Conservation (phyloP, 1,140 invertebrate species). For the Diplogasteroides magnus region DNA sequence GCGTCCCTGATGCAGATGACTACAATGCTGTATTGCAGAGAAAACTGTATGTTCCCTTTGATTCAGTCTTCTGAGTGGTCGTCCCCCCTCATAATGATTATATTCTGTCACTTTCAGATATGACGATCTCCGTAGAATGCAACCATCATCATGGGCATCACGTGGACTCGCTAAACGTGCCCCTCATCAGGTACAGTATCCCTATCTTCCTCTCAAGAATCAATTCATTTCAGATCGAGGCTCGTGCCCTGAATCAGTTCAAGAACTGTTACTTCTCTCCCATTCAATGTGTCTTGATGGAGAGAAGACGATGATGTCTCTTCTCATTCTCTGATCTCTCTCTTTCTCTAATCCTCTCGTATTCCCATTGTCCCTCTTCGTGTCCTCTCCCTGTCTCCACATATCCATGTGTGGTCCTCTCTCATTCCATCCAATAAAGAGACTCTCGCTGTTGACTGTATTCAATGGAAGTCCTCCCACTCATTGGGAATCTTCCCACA, state of each 20-base stretch:
- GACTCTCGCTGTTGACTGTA: no score
- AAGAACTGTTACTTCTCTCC: conserved; percentile 32
- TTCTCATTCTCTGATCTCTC: not conserved
- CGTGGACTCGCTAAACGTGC: not conserved
- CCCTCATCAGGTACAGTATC: not conserved
- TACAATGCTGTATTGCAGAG: not conserved
- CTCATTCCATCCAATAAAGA: not conserved
- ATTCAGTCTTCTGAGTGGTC: no score
- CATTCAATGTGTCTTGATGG: conserved; percentile 29
- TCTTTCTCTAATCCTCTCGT: not conserved
- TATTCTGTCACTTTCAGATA: not conserved
- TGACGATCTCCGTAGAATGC: not conserved
- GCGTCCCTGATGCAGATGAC: not conserved
- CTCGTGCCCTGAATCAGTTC: conserved; percentile 25
- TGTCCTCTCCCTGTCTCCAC: not conserved
- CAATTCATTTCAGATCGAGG: conserved; percentile 13
- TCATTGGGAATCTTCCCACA: not conserved
- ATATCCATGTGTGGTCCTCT: not conserved
- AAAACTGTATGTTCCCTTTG: not conserved
- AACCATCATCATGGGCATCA: not conserved
- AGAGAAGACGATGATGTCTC: conserved; percentile 19
- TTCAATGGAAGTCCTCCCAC: not conserved
- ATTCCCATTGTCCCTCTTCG: not conserved
- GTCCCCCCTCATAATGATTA: not conserved
- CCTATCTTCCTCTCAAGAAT: not conserved